Conservation (phyloP, 2,113 vertebrate genomes). For the Misgurnus anguillicaudatus region DNA sequence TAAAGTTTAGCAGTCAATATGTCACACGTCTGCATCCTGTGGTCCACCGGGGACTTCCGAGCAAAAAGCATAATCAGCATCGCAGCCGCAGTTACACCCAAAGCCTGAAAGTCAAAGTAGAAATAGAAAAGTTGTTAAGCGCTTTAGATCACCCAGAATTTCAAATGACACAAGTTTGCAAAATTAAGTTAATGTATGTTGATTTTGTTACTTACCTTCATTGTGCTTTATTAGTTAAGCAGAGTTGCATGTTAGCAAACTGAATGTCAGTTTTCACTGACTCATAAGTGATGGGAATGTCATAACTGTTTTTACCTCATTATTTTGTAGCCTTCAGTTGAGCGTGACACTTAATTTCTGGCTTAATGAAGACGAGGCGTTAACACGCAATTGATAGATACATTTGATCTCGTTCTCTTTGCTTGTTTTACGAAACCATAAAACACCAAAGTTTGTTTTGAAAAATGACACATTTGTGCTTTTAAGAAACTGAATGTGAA, state of each 20-base stretch:
- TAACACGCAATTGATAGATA: neutral
- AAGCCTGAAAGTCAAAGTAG: neutral
- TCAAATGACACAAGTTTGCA: too few species aligned
- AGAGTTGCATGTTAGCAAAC: neutral
- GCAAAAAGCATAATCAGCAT: constrained; percentile 31
- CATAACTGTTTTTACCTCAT: constrained; percentile 16
- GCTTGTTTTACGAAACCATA: constrained; percentile 3
- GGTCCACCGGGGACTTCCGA: constrained; percentile 20
- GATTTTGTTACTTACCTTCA: neutral
- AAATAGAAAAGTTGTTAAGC: neutral
- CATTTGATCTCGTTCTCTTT: constrained; percentile 24
- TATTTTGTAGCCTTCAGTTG: constrained; percentile 18
- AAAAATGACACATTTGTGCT: constrained; percentile 38
- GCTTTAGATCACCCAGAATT: neutral
- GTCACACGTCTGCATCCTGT: constrained; percentile 34
- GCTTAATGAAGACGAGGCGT: constrained; percentile 6
- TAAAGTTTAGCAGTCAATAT: constrained; percentile 52
- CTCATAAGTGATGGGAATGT: constrained; percentile 22
- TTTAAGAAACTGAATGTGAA: constrained; percentile 38
- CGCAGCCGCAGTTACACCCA: neutral
- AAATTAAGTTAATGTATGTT: neutral
- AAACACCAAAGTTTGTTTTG: constrained; percentile 45
- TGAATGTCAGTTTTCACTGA: constrained; percentile 13
- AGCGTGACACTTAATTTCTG: constrained; percentile 43
- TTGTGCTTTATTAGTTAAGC: neutral